These are phyloP conservation scores for Eurystomus gularis DNA, from an alignment of 2,113 vertebrate species.

Conservation along the genomic window DNA sequence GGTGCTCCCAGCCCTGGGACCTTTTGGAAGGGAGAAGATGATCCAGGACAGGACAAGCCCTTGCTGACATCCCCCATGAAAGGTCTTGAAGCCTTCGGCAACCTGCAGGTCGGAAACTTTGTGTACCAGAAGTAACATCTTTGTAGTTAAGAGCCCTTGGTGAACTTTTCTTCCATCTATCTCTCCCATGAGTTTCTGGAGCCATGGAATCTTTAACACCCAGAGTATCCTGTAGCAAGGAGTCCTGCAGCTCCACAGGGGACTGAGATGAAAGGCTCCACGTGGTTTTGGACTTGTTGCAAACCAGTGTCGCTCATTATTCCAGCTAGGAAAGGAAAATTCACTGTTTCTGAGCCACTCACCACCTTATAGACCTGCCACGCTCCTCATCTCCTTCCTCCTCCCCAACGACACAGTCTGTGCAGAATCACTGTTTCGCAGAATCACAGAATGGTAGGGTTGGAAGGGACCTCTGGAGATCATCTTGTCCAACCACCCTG, in stretches of 20 bases:
- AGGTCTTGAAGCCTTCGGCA: not conserved
- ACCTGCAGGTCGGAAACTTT: not conserved
- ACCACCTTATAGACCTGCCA: not conserved
- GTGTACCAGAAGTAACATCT: fast-evolving
- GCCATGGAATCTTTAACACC: not conserved
- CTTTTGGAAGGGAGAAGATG: not conserved
- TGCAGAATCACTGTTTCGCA: fast-evolving
- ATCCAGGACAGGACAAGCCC: not conserved
- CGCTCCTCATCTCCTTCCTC: not conserved
- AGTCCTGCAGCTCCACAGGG: not conserved
- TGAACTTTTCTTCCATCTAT: not conserved
- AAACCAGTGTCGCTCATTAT: not conserved
- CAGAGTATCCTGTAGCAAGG: not conserved
- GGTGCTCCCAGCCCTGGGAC: not conserved
- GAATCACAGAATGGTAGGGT: too few relatives aligned
- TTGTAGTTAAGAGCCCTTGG: not conserved
- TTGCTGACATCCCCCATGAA: not conserved
- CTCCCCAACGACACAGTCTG: fast-evolving
- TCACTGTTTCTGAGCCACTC: not conserved
- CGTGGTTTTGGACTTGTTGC: not conserved
- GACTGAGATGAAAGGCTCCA: not conserved
- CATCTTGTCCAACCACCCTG: too few relatives aligned
- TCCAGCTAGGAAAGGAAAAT: not conserved
- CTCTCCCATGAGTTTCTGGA: not conserved
- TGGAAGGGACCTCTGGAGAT: too few relatives aligned